phyloP scores from a whole-genome alignment of 1,140 invertebrate genomes.

The Leptinotarsa undecemlineata region DNA sequence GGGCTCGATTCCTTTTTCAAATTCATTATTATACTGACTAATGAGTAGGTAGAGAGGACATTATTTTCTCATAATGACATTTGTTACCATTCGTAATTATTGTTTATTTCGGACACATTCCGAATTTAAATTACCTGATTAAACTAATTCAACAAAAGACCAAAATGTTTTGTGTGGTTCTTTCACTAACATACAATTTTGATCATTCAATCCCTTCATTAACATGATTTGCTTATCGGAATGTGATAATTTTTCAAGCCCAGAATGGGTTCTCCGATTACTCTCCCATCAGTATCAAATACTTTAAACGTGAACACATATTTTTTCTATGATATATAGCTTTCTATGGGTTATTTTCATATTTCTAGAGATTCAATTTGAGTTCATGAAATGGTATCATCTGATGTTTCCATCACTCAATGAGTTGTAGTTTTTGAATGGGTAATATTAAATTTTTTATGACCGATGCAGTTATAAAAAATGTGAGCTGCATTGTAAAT shows the following conservation, averaged over 20 bases:
- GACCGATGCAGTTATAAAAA: too few relatives aligned
- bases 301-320: too few relatives aligned
- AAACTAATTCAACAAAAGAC: constrained; percentile 18
- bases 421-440: too few relatives aligned
- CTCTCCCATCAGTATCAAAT: background rate
- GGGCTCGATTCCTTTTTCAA: constrained; percentile 29
- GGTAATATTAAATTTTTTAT: too few relatives aligned
- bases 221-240: background rate
- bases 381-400: too few relatives aligned
- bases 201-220: constrained; percentile 1
- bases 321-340: too few relatives aligned
- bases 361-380: too few relatives aligned
- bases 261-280: background rate
- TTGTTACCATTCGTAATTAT: constrained; percentile 32
- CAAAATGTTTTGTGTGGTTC: background rate
- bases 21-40: constrained; percentile 40
- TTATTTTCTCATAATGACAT: constrained; percentile 38
- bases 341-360: too few relatives aligned
- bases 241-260: background rate
- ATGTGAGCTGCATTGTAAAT: too few relatives aligned
- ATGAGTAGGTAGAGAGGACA: constrained; percentile 35
- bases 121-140: constrained; percentile 34
- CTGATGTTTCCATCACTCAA: too few relatives aligned
- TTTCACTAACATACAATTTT: constrained; percentile 7
- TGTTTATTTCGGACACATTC: constrained; percentile 23